Evolutionary conservation across 2,113 vertebrate genomes (phyloP).

Genomic region (Phrynosoma blainvillii): DNA sequence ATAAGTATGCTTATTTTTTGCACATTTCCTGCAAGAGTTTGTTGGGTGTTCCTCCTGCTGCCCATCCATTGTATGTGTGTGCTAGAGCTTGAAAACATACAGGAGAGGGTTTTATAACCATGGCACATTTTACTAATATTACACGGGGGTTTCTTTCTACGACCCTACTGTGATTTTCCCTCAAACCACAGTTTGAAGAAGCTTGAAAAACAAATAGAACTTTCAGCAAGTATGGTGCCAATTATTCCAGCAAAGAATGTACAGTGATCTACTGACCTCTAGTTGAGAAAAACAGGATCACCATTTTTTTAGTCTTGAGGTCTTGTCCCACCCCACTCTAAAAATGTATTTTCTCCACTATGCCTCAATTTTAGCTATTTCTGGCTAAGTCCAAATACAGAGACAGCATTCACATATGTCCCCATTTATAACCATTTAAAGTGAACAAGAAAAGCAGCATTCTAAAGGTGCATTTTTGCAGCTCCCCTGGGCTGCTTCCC

Average conservation of each 20-base stretch:
- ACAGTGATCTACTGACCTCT: constrained; percentile 65
- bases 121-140: not conserved
- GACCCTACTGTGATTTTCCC: not conserved
- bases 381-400: constrained; percentile 17
- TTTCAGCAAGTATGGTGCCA: constrained; percentile 42
- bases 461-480: not conserved
- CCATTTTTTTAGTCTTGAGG: constrained; percentile 28
- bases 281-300: constrained; percentile 61
- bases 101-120: not conserved
- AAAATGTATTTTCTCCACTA: constrained; percentile 24
- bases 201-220: constrained; percentile 17
- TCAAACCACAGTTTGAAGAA: constrained; percentile 48
- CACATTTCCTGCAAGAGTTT: not conserved
- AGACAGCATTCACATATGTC: not conserved
- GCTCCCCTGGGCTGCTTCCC: not conserved
- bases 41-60: not conserved
- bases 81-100: not conserved
- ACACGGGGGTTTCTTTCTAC: not conserved
- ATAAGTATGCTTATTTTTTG: not conserved
- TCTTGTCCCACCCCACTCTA: not conserved
- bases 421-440: constrained; percentile 45
- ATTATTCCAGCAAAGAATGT: constrained; percentile 31
- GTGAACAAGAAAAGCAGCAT: constrained; percentile 28
- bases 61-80: not conserved
- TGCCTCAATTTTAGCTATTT: constrained; percentile 25